Conservation (phyloP, 2,797 vertebrate genomes). For the Sebastes goodei region DNA sequence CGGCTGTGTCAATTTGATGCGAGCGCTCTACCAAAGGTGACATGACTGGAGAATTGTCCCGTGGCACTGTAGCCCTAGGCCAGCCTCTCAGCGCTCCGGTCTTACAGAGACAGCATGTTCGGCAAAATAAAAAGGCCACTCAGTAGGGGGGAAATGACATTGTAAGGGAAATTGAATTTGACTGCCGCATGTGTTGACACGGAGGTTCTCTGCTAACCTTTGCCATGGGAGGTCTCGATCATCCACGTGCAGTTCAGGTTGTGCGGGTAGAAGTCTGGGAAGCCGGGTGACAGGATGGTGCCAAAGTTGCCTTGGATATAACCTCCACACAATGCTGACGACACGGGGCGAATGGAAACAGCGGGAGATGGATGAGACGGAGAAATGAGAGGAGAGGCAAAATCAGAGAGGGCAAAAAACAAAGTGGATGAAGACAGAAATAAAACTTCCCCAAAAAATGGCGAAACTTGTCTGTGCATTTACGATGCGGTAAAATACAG, state of each 20-base stretch:
- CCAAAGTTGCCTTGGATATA: slow-evolving; percentile 94
- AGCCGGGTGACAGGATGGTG: slow-evolving; percentile 96
- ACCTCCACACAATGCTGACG: slow-evolving; percentile 93
- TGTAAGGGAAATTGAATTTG: slow-evolving; percentile 64
- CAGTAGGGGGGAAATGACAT: slow-evolving; percentile 46
- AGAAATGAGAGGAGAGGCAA: slow-evolving; percentile 3
- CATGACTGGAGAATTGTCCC: slow-evolving; percentile 41
- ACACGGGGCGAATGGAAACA: not conserved
- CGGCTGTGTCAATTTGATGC: slow-evolving; percentile 43
- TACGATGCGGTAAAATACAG: slow-evolving; percentile 54
- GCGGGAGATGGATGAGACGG: slow-evolving; percentile 5
- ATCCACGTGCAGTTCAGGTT: slow-evolving; percentile 99
- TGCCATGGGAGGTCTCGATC: slow-evolving; percentile 96
- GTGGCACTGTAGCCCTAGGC: slow-evolving; percentile 44
- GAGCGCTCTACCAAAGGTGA: slow-evolving; percentile 48
- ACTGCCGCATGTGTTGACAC: slow-evolving; percentile 65
- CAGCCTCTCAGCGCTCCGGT: slow-evolving; percentile 54
- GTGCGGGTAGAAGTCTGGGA: slow-evolving; percentile 98
- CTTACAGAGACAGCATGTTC: slow-evolving; percentile 56
- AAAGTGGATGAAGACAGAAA: slow-evolving; percentile 19
- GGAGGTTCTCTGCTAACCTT: slow-evolving; percentile 85
- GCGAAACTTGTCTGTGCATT: slow-evolving; percentile 39
- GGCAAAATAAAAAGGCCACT: slow-evolving; percentile 61
- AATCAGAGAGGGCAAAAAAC: slow-evolving; percentile 31
- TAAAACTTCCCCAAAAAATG: slow-evolving; percentile 1